These are phyloP conservation scores for Calonectris borealis DNA, from an alignment of 2,113 vertebrate species.

Conservation along the genomic window DNA sequence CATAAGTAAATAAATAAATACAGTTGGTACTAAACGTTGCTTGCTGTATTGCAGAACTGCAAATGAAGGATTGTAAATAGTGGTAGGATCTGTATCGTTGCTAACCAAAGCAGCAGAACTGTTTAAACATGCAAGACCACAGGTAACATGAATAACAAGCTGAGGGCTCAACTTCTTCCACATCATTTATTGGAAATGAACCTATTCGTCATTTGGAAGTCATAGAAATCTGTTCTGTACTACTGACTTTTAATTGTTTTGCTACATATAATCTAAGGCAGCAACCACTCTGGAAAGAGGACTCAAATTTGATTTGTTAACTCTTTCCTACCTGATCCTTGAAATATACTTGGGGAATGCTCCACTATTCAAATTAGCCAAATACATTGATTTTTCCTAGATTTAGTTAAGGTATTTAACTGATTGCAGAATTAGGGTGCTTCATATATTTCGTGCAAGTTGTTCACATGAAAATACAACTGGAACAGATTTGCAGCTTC, in stretches of 20 bases:
- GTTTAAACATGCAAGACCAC: constrained; percentile 5
- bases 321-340: not conserved
- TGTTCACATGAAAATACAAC: not conserved
- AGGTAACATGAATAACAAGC: not conserved
- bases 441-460: not conserved
- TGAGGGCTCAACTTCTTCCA: not conserved
- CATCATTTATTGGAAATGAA: not conserved
- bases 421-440: not conserved
- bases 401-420: not conserved
- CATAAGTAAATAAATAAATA: not conserved
- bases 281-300: not conserved
- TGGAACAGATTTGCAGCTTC: not conserved
- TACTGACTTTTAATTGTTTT: not conserved
- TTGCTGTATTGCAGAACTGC: not conserved
- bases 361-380: not conserved
- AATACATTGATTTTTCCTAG: not conserved
- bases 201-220: not conserved
- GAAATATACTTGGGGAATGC: not conserved
- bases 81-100: not conserved
- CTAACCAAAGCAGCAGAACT: not conserved
- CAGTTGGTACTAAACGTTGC: not conserved
- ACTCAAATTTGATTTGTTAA: not conserved
- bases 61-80: not conserved
- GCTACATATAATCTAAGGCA: not conserved
- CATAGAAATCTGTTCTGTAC: not conserved